Conservation (phyloP, 2,888 invertebrate species). For the Automeris io region DNA sequence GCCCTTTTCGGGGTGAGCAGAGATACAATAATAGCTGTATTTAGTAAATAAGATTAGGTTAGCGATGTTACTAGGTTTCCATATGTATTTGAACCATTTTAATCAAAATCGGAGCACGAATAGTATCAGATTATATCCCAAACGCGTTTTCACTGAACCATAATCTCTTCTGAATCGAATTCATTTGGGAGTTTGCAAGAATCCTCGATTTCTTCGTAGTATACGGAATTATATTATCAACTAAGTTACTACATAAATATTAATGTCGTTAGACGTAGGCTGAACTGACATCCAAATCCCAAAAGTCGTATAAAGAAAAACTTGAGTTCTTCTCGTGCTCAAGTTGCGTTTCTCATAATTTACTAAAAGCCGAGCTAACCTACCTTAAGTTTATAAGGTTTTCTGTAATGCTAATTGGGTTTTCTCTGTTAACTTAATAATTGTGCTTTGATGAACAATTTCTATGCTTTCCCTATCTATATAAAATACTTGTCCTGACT, state of each 20-base stretch:
- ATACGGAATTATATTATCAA: slow-evolving; percentile 23
- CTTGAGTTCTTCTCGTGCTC: slow-evolving; percentile 13
- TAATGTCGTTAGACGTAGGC: slow-evolving; percentile 25
- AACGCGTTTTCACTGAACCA: neutral
- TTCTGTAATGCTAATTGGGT: slow-evolving; percentile 23
- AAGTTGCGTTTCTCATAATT: slow-evolving; percentile 22
- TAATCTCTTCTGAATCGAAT: slow-evolving; percentile 12
- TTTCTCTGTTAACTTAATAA: too few relatives aligned
- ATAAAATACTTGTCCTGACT: too few relatives aligned
- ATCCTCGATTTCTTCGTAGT: slow-evolving; percentile 11
- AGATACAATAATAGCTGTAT: too few relatives aligned
- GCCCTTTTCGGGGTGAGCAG: too few relatives aligned
- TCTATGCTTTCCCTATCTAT: too few relatives aligned
- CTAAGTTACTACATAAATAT: slow-evolving; percentile 33
- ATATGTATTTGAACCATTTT: too few relatives aligned
- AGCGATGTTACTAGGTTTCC: too few relatives aligned
- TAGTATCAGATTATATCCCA: neutral
- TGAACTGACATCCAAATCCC: slow-evolving; percentile 22
- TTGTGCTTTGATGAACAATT: too few relatives aligned
- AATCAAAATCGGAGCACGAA: neutral
- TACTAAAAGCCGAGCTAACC: slow-evolving; percentile 14
- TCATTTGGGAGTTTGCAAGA: slow-evolving; percentile 13
- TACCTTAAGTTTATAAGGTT: slow-evolving; percentile 15
- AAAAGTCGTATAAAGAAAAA: slow-evolving; percentile 24
- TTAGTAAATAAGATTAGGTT: too few relatives aligned